Conservation (phyloP, 1,140 invertebrate species). For the Bombus soroeensis region DNA sequence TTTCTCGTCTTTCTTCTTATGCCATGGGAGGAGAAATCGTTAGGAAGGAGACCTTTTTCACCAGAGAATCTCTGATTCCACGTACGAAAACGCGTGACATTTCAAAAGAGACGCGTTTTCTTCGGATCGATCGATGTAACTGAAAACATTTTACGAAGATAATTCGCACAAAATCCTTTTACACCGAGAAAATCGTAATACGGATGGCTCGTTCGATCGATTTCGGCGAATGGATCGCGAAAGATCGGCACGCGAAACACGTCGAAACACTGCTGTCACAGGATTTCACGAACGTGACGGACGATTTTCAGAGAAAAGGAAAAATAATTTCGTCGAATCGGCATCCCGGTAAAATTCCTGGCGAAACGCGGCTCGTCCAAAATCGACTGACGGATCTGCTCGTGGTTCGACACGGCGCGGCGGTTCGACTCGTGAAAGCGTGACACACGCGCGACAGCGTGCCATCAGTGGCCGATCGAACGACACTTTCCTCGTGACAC, state of each 20-base stretch:
- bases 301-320: too few species aligned
- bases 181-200: too few species aligned
- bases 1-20: background rate
- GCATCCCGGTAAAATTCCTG: background rate
- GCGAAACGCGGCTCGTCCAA: background rate
- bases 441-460: conserved; percentile 33
- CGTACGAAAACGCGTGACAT: background rate
- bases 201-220: too few species aligned
- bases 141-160: too few species aligned
- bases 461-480: conserved; percentile 12
- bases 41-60: too few species aligned
- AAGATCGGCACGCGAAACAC: too few species aligned
- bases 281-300: too few species aligned
- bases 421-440: conserved; percentile 38
- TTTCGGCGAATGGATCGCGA: too few species aligned
- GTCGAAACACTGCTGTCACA: too few species aligned
- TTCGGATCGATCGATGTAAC: background rate
- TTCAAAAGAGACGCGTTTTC: background rate
- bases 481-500: conserved; percentile 43
- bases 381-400: conserved; percentile 28
- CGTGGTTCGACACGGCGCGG: background rate
- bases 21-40: background rate
- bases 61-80: too few species aligned
- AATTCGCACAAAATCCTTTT: too few species aligned
- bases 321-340: too few species aligned